Evolutionary conservation across 2,888 invertebrate species (phyloP).

Genomic region (Taenaris catops): DNA sequence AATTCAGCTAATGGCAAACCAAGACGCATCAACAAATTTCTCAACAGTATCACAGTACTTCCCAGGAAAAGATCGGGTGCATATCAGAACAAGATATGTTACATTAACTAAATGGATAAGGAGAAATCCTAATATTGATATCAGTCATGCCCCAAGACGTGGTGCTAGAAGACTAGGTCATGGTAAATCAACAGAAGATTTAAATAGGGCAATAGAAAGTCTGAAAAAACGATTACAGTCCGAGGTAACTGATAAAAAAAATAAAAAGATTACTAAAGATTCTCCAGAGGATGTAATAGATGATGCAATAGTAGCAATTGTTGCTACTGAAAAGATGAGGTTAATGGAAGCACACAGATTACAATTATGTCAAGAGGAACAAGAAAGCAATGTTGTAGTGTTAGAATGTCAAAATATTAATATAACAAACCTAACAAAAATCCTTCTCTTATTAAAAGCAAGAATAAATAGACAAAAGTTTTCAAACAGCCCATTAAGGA

Average conservation of each 20-base stretch:
- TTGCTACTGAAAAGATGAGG: slow-evolving; percentile 40
- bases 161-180: slow-evolving; percentile 44
- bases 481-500: slow-evolving; percentile 30
- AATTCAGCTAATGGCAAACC: slow-evolving; percentile 69
- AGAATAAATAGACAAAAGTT: slow-evolving; percentile 38
- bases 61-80: slow-evolving; percentile 74
- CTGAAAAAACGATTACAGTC: slow-evolving; percentile 49
- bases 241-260: slow-evolving; percentile 37
- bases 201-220: slow-evolving; percentile 51
- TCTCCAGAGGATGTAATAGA: slow-evolving; percentile 46
- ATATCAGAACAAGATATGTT: slow-evolving; percentile 80
- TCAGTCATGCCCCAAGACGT: slow-evolving; percentile 57
- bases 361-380: slow-evolving; percentile 18
- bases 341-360: slow-evolving; percentile 27
- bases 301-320: slow-evolving; percentile 43
- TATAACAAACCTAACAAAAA: slow-evolving; percentile 40
- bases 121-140: slow-evolving; percentile 55
- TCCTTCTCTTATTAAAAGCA: slow-evolving; percentile 45
- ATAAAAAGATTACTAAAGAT: slow-evolving; percentile 33
- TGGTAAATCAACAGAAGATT: slow-evolving; percentile 39
- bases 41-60: slow-evolving; percentile 71
- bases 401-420: slow-evolving; percentile 25
- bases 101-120: slow-evolving; percentile 75
- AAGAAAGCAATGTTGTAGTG: neutral
- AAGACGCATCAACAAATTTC: slow-evolving; percentile 53